Conservation (phyloP, 2,113 vertebrate genomes). For the Oplegnathus fasciatus region DNA sequence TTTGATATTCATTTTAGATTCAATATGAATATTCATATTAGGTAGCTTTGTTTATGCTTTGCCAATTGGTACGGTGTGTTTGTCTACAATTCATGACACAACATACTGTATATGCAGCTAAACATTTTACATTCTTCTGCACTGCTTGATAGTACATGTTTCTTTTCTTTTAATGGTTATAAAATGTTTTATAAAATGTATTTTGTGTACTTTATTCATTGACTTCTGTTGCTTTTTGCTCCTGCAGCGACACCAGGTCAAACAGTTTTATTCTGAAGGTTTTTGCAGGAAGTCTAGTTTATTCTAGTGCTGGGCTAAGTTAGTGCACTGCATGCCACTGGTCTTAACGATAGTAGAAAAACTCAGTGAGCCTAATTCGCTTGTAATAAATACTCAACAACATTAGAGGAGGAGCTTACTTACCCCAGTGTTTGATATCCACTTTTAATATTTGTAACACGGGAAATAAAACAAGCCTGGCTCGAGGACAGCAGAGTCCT, state of each 20-base stretch:
- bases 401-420: constrained; percentile 36
- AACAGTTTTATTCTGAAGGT: constrained; percentile 43
- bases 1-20: too few relatives aligned
- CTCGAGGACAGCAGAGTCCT: not conserved
- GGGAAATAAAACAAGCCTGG: constrained; percentile 2
- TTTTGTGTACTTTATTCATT: not conserved
- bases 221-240: not conserved
- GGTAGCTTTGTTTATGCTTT: not conserved
- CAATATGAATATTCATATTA: not conserved
- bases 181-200: not conserved
- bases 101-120: not conserved
- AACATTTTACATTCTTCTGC: not conserved
- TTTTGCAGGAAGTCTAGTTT: constrained; percentile 13
- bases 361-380: not conserved
- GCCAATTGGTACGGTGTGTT: not conserved
- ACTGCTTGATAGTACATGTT: not conserved
- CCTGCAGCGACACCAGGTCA: not conserved
- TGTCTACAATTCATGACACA: not conserved
- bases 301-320: not conserved
- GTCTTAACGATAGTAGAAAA: not conserved
- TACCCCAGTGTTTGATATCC: constrained; percentile 41
- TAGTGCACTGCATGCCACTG: not conserved
- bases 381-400: not conserved
- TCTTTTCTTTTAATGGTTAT: not conserved
- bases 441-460: constrained; percentile 17